phyloP scores from a whole-genome alignment of 2,113 vertebrate species.

The Actinemys pallida region DNA sequence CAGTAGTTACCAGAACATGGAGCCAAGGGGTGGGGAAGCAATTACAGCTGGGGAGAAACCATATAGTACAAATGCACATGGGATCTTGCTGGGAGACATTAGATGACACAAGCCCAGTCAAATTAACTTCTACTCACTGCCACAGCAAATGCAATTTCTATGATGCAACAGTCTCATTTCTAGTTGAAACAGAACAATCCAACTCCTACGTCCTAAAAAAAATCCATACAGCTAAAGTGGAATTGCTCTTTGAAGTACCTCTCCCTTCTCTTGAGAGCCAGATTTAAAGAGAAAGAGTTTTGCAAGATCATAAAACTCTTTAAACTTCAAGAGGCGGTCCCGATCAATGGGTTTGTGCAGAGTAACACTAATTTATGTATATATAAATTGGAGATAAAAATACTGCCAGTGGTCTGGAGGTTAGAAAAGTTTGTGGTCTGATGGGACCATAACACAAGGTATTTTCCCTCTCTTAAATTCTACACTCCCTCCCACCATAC shows the following conservation, averaged over 20 bases:
- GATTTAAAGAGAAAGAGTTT: slow-evolving; percentile 71
- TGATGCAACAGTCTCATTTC: slow-evolving; percentile 74
- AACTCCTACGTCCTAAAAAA: slow-evolving; percentile 70
- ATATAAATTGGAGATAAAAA: slow-evolving; percentile 10
- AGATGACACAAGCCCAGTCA: slow-evolving; percentile 64
- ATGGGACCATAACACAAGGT: not conserved
- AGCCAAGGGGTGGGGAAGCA: not conserved
- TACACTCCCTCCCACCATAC: not conserved
- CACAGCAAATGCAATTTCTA: slow-evolving; percentile 67
- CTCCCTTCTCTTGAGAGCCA: slow-evolving; percentile 68
- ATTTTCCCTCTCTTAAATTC: not conserved
- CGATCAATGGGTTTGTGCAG: slow-evolving; percentile 39
- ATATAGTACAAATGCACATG: not conserved
- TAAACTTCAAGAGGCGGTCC: slow-evolving; percentile 61
- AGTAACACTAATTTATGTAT: not conserved
- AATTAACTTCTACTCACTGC: slow-evolving; percentile 70
- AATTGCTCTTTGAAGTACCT: slow-evolving; percentile 76
- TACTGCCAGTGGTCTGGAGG: slow-evolving; percentile 2
- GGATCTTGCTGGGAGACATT: slow-evolving; percentile 60
- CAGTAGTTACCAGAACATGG: not conserved
- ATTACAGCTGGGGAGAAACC: not conserved
- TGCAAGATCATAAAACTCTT: slow-evolving; percentile 69
- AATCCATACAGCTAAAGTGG: slow-evolving; percentile 45
- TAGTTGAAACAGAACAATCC: slow-evolving; percentile 74
- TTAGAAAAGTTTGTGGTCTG: not conserved